Evolutionary conservation across 2,797 vertebrate genomes (phyloP).

Genomic region (Scomberomorus guttatus): DNA sequence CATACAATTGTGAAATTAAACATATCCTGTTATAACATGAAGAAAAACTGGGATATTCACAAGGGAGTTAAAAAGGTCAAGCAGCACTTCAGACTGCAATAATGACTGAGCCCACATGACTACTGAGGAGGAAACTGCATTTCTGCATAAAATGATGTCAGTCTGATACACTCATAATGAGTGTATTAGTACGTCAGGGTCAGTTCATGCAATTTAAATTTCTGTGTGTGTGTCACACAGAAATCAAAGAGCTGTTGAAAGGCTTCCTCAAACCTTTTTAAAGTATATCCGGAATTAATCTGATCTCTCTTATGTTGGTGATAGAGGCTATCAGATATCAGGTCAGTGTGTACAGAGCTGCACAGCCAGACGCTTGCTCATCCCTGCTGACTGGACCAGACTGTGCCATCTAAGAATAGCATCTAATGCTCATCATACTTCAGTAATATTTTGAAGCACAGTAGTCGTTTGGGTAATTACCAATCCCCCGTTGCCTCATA

Average conservation of each 20-base stretch:
- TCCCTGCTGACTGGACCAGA: slow-evolving; percentile 27
- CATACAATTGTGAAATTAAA: slow-evolving; percentile 27
- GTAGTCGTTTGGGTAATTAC: slow-evolving; percentile 7
- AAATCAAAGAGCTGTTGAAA: background rate
- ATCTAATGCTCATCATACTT: slow-evolving; percentile 12
- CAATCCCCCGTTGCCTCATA: background rate
- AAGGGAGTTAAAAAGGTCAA: slow-evolving; percentile 8
- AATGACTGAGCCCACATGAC: background rate
- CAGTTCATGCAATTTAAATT: background rate
- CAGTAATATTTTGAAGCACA: slow-evolving; percentile 11
- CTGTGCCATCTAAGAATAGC: slow-evolving; percentile 62
- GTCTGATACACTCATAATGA: background rate
- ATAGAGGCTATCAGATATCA: slow-evolving; percentile 42
- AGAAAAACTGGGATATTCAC: background rate
- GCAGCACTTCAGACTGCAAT: background rate
- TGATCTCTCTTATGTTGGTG: slow-evolving; percentile 9
- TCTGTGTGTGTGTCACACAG: background rate
- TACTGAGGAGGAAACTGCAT: background rate
- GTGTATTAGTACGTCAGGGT: background rate
- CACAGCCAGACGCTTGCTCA: slow-evolving; percentile 42
- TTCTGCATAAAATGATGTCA: slow-evolving; percentile 3
- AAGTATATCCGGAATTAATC: slow-evolving; percentile 4
- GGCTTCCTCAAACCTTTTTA: slow-evolving; percentile 11
- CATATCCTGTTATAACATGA: slow-evolving; percentile 10
- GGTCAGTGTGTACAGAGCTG: slow-evolving; percentile 18